Percentiles rank a stretch among this genome's conserved stretches.
Evolutionary conservation across 2,888 invertebrate genomes (phyloP).

Genomic region (Oscheius sp.): DNA sequence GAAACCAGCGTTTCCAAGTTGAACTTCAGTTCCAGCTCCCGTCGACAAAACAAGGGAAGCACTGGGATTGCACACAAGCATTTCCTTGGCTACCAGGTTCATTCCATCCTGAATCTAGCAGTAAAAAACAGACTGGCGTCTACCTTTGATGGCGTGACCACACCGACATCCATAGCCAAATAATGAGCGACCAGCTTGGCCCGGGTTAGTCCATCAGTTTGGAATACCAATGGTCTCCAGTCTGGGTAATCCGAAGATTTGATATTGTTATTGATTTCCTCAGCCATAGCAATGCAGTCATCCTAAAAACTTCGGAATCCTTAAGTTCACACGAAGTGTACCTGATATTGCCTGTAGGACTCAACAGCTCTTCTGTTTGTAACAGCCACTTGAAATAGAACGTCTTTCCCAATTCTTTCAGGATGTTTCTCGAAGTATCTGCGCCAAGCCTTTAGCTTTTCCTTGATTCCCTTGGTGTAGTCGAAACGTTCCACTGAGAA

Average conservation of each 20-base stretch:
- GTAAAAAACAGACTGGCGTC: no score
- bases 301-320: constrained; percentile 41
- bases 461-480: constrained; percentile 68
- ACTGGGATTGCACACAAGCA: constrained; percentile 65
- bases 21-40: constrained; percentile 67
- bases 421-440: constrained; percentile 60
- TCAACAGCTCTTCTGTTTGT: constrained; percentile 64
- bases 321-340: neutral
- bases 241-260: constrained; percentile 55
- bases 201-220: constrained; percentile 64
- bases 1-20: constrained; percentile 65
- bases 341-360: constrained; percentile 61
- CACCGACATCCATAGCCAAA: constrained; percentile 70
- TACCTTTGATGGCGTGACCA: constrained; percentile 67
- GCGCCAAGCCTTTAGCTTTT: constrained; percentile 60
- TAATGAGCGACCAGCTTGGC: constrained; percentile 63
- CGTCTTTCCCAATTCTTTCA: constrained; percentile 61
- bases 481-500: constrained; percentile 70
- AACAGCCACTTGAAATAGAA: constrained; percentile 64
- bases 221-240: constrained; percentile 66
- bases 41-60: constrained; percentile 63
- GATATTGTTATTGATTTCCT: constrained; percentile 54
- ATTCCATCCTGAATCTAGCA: constrained; percentile 55
- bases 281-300: constrained; percentile 57
- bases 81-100: constrained; percentile 69